Conservation (phyloP, 1,140 invertebrate genomes). For the Zophobas morio region DNA sequence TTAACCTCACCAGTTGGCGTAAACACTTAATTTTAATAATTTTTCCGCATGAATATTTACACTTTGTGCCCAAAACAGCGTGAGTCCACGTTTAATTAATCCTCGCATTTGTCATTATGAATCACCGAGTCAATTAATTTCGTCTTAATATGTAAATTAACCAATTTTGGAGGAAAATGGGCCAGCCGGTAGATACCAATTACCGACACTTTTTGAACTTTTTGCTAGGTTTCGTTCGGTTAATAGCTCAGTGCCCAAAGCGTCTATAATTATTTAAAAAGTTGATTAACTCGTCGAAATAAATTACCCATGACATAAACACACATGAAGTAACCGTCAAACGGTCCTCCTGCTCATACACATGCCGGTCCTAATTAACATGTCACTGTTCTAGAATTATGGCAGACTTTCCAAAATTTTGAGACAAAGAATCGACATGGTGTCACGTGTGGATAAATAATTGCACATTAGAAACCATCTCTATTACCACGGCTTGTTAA, state of each 20-base stretch:
- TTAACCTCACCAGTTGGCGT: background rate
- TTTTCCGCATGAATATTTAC: background rate
- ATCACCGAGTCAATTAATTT: background rate
- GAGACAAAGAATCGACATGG: background rate
- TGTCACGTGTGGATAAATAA: background rate
- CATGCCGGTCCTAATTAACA: too few relatives aligned
- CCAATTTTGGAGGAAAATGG: background rate
- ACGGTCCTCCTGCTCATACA: too few relatives aligned
- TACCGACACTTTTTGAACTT: background rate
- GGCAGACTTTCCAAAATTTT: too few relatives aligned
- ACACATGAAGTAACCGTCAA: background rate
- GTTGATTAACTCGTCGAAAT: background rate
- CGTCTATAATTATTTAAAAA: background rate
- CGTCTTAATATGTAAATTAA: background rate
- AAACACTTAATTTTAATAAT: background rate
- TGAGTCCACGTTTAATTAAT: background rate
- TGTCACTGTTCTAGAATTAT: background rate
- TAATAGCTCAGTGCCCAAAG: background rate
- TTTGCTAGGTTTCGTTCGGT: background rate
- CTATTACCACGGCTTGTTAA: background rate
- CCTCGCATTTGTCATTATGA: background rate
- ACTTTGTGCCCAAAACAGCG: background rate
- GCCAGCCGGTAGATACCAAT: background rate
- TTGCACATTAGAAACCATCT: constrained; percentile 6
- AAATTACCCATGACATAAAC: background rate